Conservation (phyloP, 2,797 vertebrate genomes). For the Cuniculus paca region DNA sequence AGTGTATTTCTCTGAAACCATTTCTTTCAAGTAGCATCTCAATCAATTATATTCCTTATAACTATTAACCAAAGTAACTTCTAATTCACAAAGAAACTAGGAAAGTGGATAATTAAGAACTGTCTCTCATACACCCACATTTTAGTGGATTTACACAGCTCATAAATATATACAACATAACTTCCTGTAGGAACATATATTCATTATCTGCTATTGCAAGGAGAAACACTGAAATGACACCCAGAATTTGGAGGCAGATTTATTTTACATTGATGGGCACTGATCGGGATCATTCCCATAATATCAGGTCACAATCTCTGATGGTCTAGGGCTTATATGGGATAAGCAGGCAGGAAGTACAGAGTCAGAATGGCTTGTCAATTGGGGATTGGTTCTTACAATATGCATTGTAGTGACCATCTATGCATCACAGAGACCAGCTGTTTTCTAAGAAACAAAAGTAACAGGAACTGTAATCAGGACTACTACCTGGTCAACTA, state of each 20-base stretch:
- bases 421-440: background rate
- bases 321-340: background rate
- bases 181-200: background rate
- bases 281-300: background rate
- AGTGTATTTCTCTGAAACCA: background rate
- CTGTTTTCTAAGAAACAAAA: background rate
- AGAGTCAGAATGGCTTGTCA: background rate
- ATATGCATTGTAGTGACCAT: background rate
- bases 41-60: background rate
- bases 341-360: background rate
- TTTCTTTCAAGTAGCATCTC: background rate
- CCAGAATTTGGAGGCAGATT: background rate
- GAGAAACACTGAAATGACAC: background rate
- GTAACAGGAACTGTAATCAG: background rate
- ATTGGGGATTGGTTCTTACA: background rate
- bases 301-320: background rate
- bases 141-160: conserved; percentile 7
- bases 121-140: background rate
- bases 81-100: background rate
- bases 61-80: conserved; percentile 31
- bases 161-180: background rate
- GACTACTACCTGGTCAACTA: background rate
- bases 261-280: background rate
- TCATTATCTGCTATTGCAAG: background rate
- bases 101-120: background rate